A percentile compares a stretch with the other conserved stretches of the same genome.
Conservation (phyloP, 2,113 vertebrate genomes). For the Muntiacus muntjak region DNA sequence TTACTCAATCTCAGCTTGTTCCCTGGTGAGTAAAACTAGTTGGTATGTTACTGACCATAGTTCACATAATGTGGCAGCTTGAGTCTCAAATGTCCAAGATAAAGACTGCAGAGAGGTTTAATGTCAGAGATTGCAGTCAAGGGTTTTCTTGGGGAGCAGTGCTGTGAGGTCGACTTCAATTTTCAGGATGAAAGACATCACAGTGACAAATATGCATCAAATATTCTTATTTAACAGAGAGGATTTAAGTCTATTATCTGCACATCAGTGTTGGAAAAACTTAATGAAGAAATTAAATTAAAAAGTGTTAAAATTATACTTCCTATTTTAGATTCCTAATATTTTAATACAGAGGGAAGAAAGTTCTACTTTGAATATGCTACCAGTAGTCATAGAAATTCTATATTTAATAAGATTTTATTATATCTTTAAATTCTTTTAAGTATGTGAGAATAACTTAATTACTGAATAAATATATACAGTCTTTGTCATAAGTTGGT, state of each 20-base stretch:
- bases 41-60: constrained; percentile 85
- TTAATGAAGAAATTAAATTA: background rate
- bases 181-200: background rate
- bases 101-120: constrained; percentile 82
- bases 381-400: background rate
- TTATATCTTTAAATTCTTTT: background rate
- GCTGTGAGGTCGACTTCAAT: background rate
- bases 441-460: background rate
- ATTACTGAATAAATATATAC: background rate
- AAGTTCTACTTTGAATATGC: background rate
- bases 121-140: constrained; percentile 79
- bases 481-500: background rate
- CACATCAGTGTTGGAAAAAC: background rate
- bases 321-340: background rate
- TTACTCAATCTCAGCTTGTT: constrained; percentile 81
- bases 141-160: constrained; percentile 75
- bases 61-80: constrained; percentile 86
- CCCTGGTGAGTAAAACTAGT: constrained; percentile 78
- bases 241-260: background rate
- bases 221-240: background rate
- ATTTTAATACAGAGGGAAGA: background rate
- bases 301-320: background rate
- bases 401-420: background rate
- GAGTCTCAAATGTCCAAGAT: constrained; percentile 82
- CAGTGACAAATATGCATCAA: background rate